Evolutionary conservation across 2,113 vertebrate species (phyloP).

Genomic region (Pedetes capensis): DNA sequence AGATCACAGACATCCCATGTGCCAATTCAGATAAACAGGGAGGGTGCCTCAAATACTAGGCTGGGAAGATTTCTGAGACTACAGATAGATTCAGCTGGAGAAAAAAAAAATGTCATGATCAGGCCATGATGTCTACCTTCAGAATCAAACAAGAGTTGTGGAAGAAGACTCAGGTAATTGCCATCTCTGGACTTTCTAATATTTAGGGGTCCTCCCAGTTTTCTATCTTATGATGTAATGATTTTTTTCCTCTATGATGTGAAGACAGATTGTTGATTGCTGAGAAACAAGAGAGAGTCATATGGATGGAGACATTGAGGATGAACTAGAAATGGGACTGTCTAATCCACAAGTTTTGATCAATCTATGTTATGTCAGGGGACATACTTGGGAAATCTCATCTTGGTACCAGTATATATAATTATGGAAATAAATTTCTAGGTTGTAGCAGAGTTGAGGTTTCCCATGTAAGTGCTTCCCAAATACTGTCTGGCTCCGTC

Average conservation of each 20-base stretch:
- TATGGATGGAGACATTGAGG: background rate
- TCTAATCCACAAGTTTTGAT: background rate
- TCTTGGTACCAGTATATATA: background rate
- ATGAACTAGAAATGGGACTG: background rate
- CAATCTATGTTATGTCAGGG: background rate
- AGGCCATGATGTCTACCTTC: background rate
- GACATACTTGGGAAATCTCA: conserved; percentile 30
- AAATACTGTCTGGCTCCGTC: accelerated
- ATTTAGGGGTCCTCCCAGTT: background rate
- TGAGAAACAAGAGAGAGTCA: background rate
- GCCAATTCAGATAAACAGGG: background rate
- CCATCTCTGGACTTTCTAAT: background rate
- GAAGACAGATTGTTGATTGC: background rate
- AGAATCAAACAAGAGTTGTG: background rate
- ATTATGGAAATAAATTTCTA: conserved; percentile 38
- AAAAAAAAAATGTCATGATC: background rate
- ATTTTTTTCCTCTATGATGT: background rate
- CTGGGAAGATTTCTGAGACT: background rate
- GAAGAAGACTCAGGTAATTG: background rate
- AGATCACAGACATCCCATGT: background rate
- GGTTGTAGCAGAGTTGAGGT: background rate
- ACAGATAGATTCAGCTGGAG: background rate
- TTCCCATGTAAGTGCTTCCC: background rate
- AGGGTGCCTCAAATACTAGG: background rate
- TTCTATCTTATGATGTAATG: background rate